phyloP scores from a whole-genome alignment of 2,888 invertebrate genomes.

The Tribolium freemani region DNA sequence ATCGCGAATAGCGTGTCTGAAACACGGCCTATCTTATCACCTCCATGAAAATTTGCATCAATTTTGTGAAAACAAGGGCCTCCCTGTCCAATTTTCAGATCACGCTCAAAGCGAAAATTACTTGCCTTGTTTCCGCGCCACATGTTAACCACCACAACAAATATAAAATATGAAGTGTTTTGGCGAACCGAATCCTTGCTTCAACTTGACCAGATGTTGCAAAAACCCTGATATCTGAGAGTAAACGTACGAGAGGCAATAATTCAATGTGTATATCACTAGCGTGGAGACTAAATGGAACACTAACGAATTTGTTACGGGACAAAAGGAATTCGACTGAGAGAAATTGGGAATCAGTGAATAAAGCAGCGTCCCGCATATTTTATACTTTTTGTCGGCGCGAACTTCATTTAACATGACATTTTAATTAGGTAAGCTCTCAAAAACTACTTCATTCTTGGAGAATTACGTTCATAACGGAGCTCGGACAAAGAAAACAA shows the following conservation, averaged over 20 bases:
- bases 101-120: too few species aligned
- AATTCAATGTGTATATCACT: conserved; percentile 17
- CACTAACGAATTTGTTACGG: conserved; percentile 31
- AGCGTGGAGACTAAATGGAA: conserved; percentile 16
- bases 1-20: too few species aligned
- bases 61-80: too few species aligned
- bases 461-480: background rate
- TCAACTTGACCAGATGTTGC: conserved; percentile 43
- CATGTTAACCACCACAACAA: conserved; percentile 35
- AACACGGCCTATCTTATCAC: too few species aligned
- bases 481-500: background rate
- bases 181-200: conserved; percentile 30
- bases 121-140: conserved; percentile 10
- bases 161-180: conserved; percentile 46
- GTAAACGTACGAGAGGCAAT: conserved; percentile 1
- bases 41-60: too few species aligned
- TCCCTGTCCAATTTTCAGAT: too few species aligned
- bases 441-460: background rate
- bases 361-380: conserved; percentile 5
- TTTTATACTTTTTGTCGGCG: conserved; percentile 16
- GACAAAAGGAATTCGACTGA: conserved; percentile 17
- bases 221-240: conserved; percentile 31
- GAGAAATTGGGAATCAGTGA: conserved; percentile 25
- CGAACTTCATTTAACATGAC: conserved; percentile 9
- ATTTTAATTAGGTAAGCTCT: conserved; percentile 16